Base-by-base conservation (phyloP, 2,797 vertebrate species). In the Bovichtus diacanthus region DNA sequence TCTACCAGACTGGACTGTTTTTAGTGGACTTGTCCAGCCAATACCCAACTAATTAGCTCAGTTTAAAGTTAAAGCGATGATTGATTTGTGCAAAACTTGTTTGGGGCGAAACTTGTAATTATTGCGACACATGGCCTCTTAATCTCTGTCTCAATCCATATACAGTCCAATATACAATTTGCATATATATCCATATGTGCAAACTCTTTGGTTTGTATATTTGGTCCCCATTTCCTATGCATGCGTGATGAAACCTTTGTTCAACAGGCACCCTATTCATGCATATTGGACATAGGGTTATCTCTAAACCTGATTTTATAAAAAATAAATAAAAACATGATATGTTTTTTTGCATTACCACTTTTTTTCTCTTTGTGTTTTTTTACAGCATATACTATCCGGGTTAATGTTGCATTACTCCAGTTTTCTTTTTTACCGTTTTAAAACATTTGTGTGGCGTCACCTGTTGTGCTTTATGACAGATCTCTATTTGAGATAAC, bases 201-300 rank as follows among this genome's bases (percentile, higher is more conserved):
- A n/a, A n/a, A 21, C 23, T 23, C 11, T 16, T 41, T 0, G 41
- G 6, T 69, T 58, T 51, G 10, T 23, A 9, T 51, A 27, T 41
- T 51, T 15, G 15, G 10, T 25, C 34, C n/a, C 6, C 21, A 3
- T 16, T 49, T 8, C 31, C 44, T 16, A 18, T 43, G 10, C 49
- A 41, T 41, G 13, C 50, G n/a, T n/a, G n/a, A 15, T 54, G 53
- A 66, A 41, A 43, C 53, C 54, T 66, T 82, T 70, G 47, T 50
- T 38, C 7, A 43, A 18, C n/a, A n/a, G n/a, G n/a, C n/a, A n/a
- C n/a, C n/a, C n/a, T n/a, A n/a, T n/a, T n/a, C n/a, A n/a, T n/a
- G n/a, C n/a, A n/a, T n/a, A n/a, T n/a, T n/a, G n/a, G n/a, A n/a
- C n/a, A n/a, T n/a, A n/a, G 11, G 23, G 16, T 51, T 70, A 25